These are phyloP conservation scores for Euplagia quadripunctaria DNA, from an alignment of 2,888 invertebrate genomes.

Conservation along the genomic window DNA sequence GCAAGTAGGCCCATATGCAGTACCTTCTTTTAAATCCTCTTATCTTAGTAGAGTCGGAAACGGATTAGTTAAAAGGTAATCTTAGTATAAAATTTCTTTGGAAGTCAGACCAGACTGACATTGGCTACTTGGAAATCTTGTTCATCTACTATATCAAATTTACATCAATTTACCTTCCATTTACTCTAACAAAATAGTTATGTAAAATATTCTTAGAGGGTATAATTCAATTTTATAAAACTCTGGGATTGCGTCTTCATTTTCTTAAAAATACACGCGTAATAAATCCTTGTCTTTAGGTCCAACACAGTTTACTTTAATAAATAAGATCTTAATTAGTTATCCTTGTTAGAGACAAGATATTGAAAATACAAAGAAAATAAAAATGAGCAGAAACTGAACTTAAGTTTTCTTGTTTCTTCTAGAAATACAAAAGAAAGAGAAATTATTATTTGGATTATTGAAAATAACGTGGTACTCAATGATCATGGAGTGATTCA, in stretches of 20 bases:
- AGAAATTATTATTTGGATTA: background rate
- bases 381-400: slow-evolving; percentile 15
- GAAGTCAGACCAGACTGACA: no score
- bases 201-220: background rate
- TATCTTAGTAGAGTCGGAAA: no score
- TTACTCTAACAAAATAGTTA: background rate
- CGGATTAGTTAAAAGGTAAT: no score
- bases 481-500: no score
- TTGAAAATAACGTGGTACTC: no score
- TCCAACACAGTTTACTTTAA: slow-evolving; percentile 32
- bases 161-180: background rate
- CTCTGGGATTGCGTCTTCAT: slow-evolving; percentile 10
- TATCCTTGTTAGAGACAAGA: slow-evolving; percentile 41
- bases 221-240: background rate
- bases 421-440: background rate
- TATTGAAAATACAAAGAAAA: slow-evolving; percentile 47
- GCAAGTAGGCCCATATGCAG: no score
- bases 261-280: slow-evolving; percentile 24
- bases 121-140: no score
- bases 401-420: background rate
- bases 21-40: no score
- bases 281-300: slow-evolving; percentile 35
- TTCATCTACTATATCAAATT: no score
- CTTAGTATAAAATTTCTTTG: no score
- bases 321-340: slow-evolving; percentile 53